A percentile compares a stretch with the other conserved stretches of the same genome.
phyloP scores from a whole-genome alignment of 1,140 invertebrate species.

The Oryctes rhinoceros region DNA sequence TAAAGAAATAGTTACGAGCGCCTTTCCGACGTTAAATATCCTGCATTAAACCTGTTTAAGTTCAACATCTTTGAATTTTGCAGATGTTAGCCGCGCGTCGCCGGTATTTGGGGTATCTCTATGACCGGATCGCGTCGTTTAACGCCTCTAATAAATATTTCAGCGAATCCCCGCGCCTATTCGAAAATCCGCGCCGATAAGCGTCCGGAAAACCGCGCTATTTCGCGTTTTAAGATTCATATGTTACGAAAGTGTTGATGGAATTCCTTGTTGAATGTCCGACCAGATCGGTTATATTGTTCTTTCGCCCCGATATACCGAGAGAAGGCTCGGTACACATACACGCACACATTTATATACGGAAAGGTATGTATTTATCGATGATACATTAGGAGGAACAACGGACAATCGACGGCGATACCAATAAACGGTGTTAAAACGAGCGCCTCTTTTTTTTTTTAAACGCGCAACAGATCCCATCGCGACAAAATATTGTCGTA shows the following conservation, averaged over 20 bases:
- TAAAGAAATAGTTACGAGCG: conserved; percentile 15
- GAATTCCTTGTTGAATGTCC: conserved; percentile 14
- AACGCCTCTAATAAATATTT: neutral
- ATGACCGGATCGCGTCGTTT: neutral
- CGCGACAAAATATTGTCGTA: neutral
- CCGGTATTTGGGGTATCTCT: neutral
- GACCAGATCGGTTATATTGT: conserved; percentile 18
- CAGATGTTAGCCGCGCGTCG: neutral
- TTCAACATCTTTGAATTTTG: conserved; percentile 15
- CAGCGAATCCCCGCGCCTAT: neutral
- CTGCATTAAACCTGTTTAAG: conserved; percentile 18
- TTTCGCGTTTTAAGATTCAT: conserved; percentile 1
- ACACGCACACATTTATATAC: neutral
- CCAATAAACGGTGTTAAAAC: conserved; percentile 17
- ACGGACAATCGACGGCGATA: conserved; percentile 13
- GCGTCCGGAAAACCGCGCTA: neutral
- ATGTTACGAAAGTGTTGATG: conserved; percentile 10
- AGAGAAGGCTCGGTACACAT: neutral
- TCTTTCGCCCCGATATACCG: neutral
- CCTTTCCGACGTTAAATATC: conserved; percentile 21
- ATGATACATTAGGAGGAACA: conserved; percentile 21
- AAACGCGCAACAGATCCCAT: neutral
- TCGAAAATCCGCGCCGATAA: neutral
- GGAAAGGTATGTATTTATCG: conserved; percentile 14
- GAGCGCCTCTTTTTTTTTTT: conserved; percentile 9